Evolutionary conservation across 2,888 invertebrate species (phyloP), one percentile per base, ranked within the genome.

Genomic region (Anthoptus insignis): DNA sequence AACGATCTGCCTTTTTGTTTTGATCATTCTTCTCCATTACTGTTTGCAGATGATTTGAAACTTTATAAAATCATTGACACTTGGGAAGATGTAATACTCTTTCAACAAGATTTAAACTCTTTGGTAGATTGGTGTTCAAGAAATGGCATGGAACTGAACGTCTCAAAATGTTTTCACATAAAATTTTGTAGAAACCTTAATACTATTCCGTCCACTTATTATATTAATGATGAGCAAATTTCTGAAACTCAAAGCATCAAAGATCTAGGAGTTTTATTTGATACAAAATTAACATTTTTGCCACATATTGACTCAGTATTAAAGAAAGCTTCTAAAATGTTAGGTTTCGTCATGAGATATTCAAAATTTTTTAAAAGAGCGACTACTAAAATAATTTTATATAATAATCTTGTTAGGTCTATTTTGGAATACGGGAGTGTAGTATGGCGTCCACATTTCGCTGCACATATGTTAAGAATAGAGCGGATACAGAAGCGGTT

Each of bases 21-120:
- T n/a, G 11, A 13, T 14, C 22, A 59, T 37, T 65, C 59, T 16
- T 29, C 58, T 8, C 32, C 49, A 11, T 63, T 49, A 8, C 21
- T 71, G n/a, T 69, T 57, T 64, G 71, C 71, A 13, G 71, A 71
- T 49, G 71, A 71, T 9, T 42, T 71, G 7, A 71, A 71, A 49
- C 24, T 71, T 9, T 45, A 11, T 9, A 61, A 54, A 42, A 14
- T 11, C 6, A 61, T 69, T 9, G 49, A 56, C 7, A 52, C 53
- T 13, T 19, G 11, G 2, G 14, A 34, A 4, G 69, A 69, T 45
- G 21, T 19, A 29, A 9, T 32, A n/a, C 8, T 54, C 1, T 37
- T 71, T 9, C 67, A 71, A 16, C 7, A 54, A 2, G 69, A 67
- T 24, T 11, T 69, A 16, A 29, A 61, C 45, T 19, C 45, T 22